Percentiles rank a stretch among this genome's conserved stretches.
Conservation (phyloP, 2,797 vertebrate genomes). For the Monodelphis domestica region DNA sequence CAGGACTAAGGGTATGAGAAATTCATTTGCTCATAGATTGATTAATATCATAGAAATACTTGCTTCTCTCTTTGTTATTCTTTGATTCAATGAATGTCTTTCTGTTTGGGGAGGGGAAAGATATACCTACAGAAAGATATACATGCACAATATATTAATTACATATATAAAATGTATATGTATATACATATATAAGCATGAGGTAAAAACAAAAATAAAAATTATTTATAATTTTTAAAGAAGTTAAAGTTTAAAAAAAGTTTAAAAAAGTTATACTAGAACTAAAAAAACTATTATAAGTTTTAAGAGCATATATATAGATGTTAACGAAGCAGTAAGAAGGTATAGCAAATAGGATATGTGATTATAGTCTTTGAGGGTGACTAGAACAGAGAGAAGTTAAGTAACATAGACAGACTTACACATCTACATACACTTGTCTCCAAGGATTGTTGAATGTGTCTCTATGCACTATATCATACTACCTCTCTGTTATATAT, state of each 20-base stretch:
- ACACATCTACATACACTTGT: background rate
- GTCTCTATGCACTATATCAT: background rate
- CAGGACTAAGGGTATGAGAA: background rate
- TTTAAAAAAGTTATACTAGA: no score
- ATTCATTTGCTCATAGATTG: background rate
- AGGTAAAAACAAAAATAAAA: background rate
- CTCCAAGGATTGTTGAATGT: background rate
- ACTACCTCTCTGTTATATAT: background rate
- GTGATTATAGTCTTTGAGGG: background rate
- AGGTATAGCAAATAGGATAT: background rate
- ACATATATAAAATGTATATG: background rate
- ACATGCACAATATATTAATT: background rate
- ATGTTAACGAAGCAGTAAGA: background rate
- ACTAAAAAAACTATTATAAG: background rate
- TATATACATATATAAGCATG: background rate
- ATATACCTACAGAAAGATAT: no score
- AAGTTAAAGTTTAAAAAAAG: no score
- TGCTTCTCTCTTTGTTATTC: background rate
- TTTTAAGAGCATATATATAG: background rate
- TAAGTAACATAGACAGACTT: background rate
- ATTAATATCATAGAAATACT: background rate
- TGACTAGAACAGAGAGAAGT: background rate
- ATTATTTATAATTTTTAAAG: background rate
- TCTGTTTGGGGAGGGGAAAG: background rate
- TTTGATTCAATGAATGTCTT: background rate